These are phyloP conservation scores for Pollenia labialis DNA, from an alignment of 2,888 invertebrate species.

Conservation along the genomic window DNA sequence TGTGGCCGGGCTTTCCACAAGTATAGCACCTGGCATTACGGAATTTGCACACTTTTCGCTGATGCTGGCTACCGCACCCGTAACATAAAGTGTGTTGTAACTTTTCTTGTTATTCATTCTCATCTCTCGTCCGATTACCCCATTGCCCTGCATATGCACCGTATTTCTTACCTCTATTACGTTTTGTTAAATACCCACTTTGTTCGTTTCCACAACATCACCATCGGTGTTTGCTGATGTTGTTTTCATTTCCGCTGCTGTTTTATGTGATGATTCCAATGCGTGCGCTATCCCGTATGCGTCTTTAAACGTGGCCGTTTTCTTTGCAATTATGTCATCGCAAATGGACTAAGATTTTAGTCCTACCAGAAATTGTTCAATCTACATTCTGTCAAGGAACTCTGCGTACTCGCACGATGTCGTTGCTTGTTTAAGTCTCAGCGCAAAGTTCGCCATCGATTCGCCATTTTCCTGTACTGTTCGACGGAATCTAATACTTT, in stretches of 20 bases:
- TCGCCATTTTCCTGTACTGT: slow-evolving; percentile 23
- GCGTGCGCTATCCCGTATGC: slow-evolving; percentile 30
- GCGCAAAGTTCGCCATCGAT: slow-evolving; percentile 25
- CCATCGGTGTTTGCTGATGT: not conserved
- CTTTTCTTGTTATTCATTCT: not conserved
- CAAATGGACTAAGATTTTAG: slow-evolving; percentile 60
- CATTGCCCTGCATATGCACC: not conserved
- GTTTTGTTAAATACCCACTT: slow-evolving; percentile 1
- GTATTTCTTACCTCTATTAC: not conserved
- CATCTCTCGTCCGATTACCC: not conserved
- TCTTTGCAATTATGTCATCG: slow-evolving; percentile 65
- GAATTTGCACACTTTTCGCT: slow-evolving; percentile 7
- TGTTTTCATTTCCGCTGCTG: slow-evolving; percentile 11
- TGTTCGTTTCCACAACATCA: not conserved
- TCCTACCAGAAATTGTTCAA: slow-evolving; percentile 68
- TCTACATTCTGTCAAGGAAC: slow-evolving; percentile 66
- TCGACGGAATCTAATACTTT: slow-evolving; percentile 37
- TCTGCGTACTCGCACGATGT: slow-evolving; percentile 22
- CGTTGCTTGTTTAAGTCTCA: slow-evolving; percentile 42
- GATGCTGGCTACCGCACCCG: not conserved
- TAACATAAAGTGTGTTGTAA: not conserved
- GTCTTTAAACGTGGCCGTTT: not conserved
- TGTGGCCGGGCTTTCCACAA: slow-evolving; percentile 17
- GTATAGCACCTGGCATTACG: not conserved
- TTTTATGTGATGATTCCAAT: slow-evolving; percentile 9